A percentile compares a stretch with the other conserved stretches of the same genome.
Conservation (phyloP, 1,140 invertebrate species). For the Neocloeon triangulifer region DNA sequence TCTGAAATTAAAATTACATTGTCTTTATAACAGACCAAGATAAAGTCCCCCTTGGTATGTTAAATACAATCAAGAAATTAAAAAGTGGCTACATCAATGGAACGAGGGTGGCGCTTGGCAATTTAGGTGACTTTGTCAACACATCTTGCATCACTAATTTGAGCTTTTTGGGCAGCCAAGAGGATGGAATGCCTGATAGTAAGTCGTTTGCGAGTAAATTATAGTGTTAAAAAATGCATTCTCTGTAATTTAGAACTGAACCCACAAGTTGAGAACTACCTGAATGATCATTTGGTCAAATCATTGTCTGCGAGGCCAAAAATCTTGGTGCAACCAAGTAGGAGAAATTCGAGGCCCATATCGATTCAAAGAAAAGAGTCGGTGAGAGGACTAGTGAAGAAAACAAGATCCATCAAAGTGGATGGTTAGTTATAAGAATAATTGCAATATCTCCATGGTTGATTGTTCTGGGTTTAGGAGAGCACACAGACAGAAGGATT, state of each 20-base stretch:
- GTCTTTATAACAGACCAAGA: constrained; percentile 53
- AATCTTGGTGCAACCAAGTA: constrained; percentile 27
- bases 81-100: constrained; percentile 98
- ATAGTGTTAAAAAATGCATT: not conserved
- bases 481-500: constrained; percentile 1
- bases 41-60: constrained; percentile 76
- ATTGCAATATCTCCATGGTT: not conserved
- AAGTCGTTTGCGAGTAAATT: constrained; percentile 6
- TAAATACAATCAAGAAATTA: constrained; percentile 93
- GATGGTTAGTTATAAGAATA: constrained; percentile 56
- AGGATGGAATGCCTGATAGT: constrained; percentile 71
- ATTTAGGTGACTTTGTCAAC: constrained; percentile 75
- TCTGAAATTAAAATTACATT: not conserved
- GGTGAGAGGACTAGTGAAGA: constrained; percentile 64
- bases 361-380: constrained; percentile 45
- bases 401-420: constrained; percentile 61
- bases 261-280: constrained; percentile 61
- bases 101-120: constrained; percentile 74
- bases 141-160: constrained; percentile 92
- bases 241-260: constrained; percentile 34
- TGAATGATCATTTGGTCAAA: constrained; percentile 67
- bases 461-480: too few relatives aligned
- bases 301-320: constrained; percentile 47
- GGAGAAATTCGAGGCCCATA: constrained; percentile 19
- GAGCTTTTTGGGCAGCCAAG: constrained; percentile 78